phyloP scores from a whole-genome alignment of 2,113 vertebrate species.

The Aptenodytes forsteri region DNA sequence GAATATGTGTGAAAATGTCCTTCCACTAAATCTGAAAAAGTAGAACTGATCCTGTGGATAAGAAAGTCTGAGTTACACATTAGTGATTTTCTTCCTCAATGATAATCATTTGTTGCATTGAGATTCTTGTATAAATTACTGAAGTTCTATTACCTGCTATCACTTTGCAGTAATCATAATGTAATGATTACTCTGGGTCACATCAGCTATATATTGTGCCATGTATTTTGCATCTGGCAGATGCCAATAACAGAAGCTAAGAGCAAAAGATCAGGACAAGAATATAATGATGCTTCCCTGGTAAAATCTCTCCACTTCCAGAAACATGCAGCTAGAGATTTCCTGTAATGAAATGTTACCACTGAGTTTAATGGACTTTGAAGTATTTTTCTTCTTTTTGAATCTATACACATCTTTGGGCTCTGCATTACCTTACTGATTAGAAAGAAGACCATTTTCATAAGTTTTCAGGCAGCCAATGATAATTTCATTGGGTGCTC shows the following conservation, averaged over 20 bases:
- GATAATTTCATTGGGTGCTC: not conserved
- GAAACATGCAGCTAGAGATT: not conserved
- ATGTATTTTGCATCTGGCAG: not conserved
- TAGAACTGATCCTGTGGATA: not conserved
- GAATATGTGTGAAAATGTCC: slow-evolving; percentile 17
- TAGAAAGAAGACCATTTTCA: not conserved
- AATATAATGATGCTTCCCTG: not conserved
- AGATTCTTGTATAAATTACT: not conserved
- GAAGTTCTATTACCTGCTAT: not conserved
- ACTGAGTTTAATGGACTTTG: not conserved
- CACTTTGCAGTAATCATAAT: not conserved
- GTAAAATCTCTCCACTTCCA: not conserved
- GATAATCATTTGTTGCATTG: not conserved
- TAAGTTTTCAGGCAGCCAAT: not conserved
- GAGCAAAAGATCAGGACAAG: not conserved
- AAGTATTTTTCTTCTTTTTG: not conserved
- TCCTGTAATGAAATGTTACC: not conserved
- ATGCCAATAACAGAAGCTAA: not conserved
- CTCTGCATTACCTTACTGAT: not conserved
- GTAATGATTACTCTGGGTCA: not conserved
- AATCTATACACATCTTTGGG: not conserved
- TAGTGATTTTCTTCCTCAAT: not conserved
- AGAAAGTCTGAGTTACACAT: not conserved
- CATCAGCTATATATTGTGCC: not conserved
- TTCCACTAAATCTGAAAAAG: not conserved